These are phyloP conservation scores for Drosophila gaucha DNA, from an alignment of 2,888 invertebrate genomes.

Conservation along the genomic window DNA sequence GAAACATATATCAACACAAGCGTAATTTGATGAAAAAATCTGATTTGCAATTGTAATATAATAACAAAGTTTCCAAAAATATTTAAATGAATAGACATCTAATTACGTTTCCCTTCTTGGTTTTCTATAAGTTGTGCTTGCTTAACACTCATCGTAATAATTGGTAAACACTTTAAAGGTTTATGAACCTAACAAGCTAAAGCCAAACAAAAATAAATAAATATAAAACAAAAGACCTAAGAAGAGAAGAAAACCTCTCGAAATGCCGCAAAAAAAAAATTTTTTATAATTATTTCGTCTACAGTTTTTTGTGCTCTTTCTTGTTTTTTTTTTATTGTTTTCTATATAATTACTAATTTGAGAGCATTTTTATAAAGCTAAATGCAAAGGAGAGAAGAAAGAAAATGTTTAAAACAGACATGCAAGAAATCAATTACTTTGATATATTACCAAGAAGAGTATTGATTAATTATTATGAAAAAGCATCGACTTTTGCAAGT, in stretches of 20 bases:
- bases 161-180: constrained; percentile 61
- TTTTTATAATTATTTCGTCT: constrained; percentile 56
- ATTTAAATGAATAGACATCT: not conserved
- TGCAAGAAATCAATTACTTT: too few relatives aligned
- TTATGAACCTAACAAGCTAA: constrained; percentile 45
- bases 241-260: constrained; percentile 21
- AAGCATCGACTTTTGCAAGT: constrained; percentile 22
- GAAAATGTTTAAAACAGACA: not conserved
- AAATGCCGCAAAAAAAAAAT: constrained; percentile 34
- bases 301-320: constrained; percentile 24
- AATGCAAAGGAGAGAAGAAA: not conserved
- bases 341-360: constrained; percentile 32
- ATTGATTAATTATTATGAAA: constrained; percentile 21
- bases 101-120: too few relatives aligned
- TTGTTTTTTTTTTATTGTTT: constrained; percentile 8
- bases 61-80: not conserved
- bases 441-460: not conserved
- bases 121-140: not conserved
- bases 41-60: too few relatives aligned
- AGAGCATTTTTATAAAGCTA: constrained; percentile 45
- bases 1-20: too few relatives aligned
- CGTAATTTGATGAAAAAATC: too few relatives aligned
- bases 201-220: constrained; percentile 1
- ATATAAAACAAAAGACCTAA: constrained; percentile 1
- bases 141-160: constrained; percentile 33